Percentiles rank a stretch among this genome's conserved stretches.
Conservation (phyloP, 2,888 invertebrate genomes). For the Phoronis australis region DNA sequence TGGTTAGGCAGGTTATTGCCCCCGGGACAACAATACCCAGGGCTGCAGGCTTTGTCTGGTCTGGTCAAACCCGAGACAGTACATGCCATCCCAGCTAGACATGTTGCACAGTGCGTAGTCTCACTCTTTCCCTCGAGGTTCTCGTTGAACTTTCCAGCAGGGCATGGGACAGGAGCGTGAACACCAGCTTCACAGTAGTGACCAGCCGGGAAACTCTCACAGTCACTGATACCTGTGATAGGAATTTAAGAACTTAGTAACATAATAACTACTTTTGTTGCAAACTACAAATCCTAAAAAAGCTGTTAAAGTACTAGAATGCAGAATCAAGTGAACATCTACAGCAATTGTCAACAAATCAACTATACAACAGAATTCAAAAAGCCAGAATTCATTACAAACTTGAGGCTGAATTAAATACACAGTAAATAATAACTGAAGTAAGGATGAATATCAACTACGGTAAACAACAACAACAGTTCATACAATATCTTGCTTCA, state of each 20-base stretch:
- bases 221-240: constrained; percentile 26
- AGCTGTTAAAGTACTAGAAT: no score
- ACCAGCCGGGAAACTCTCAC: constrained; percentile 30
- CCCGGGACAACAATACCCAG: constrained; percentile 46
- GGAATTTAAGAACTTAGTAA: no score
- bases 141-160: constrained; percentile 40
- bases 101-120: constrained; percentile 27
- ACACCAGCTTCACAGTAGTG: constrained; percentile 28
- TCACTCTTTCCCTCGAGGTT: constrained; percentile 18
- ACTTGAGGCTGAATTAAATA: no score
- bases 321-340: no score
- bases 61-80: constrained; percentile 30
- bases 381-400: no score
- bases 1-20: constrained; percentile 38
- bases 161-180: constrained; percentile 27
- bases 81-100: constrained; percentile 40
- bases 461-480: no score
- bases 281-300: no score
- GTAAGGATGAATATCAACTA: constrained; percentile 39
- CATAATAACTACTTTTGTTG: no score
- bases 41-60: constrained; percentile 38
- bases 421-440: no score
- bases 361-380: no score
- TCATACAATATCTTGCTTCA: no score
- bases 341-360: no score